A percentile compares a stretch with the other conserved stretches of the same genome.
Conservation (phyloP, 2,888 invertebrate species). For the Nycteola revayana region DNA sequence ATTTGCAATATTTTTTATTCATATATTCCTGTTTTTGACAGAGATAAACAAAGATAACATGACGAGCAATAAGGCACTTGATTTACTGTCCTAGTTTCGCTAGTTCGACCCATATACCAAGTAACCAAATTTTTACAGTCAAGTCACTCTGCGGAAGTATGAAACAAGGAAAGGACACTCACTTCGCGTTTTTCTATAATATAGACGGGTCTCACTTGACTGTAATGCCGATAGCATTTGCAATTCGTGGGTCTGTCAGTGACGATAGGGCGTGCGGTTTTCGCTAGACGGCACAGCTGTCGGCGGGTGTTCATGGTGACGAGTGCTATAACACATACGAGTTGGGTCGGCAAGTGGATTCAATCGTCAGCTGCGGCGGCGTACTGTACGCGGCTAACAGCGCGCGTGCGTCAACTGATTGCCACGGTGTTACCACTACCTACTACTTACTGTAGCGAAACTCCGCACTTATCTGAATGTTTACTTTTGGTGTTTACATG, state of each 20-base stretch:
- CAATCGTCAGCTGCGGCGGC: slow-evolving; percentile 41
- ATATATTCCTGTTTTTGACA: background rate
- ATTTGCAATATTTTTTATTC: no score
- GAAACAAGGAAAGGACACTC: slow-evolving; percentile 54
- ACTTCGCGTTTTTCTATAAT: slow-evolving; percentile 63
- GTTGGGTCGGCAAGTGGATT: slow-evolving; percentile 18
- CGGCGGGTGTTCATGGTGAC: slow-evolving; percentile 65
- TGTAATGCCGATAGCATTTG: slow-evolving; percentile 57
- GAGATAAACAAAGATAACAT: background rate
- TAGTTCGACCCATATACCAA: background rate
- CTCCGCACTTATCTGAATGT: slow-evolving; percentile 55
- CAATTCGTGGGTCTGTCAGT: slow-evolving; percentile 45
- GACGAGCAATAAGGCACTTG: background rate
- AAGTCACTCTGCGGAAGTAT: slow-evolving; percentile 15
- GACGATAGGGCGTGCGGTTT: slow-evolving; percentile 36
- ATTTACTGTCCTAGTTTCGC: background rate
- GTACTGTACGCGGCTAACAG: slow-evolving; percentile 41
- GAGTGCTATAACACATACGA: slow-evolving; percentile 14
- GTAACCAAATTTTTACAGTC: background rate
- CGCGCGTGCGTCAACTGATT: slow-evolving; percentile 72
- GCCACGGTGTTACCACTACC: slow-evolving; percentile 20
- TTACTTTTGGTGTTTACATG: slow-evolving; percentile 58
- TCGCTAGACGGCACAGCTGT: slow-evolving; percentile 60
- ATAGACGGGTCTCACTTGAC: slow-evolving; percentile 76
- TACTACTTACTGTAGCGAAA: slow-evolving; percentile 33